phyloP scores from a whole-genome alignment of 2,113 vertebrate species.

The Tyto alba region DNA sequence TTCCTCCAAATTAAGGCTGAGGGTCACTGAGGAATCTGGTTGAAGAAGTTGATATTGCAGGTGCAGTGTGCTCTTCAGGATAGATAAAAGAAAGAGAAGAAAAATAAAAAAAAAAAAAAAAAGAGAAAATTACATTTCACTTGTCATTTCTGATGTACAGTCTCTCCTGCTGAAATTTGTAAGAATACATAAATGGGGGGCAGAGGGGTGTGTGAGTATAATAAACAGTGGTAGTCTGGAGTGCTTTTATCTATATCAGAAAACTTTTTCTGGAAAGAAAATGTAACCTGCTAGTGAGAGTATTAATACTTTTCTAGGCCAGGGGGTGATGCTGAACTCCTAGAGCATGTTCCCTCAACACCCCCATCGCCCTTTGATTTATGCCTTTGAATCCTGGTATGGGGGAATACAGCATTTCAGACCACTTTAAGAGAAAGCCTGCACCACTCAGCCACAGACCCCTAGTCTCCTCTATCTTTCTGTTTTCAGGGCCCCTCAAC shows the following conservation, averaged over 20 bases:
- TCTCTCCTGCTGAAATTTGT: not conserved
- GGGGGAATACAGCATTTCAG: not conserved
- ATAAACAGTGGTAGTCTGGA: not conserved
- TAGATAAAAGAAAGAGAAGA: not conserved
- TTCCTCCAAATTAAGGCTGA: slow-evolving; percentile 8
- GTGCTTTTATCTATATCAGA: not conserved
- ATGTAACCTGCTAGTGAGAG: not conserved
- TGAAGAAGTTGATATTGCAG: not conserved
- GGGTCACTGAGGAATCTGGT: not conserved
- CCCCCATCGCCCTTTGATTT: not conserved
- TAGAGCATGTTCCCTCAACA: not conserved
- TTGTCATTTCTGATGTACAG: not conserved
- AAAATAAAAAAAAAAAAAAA: not conserved
- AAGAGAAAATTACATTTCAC: not conserved
- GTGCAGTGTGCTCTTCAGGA: not conserved
- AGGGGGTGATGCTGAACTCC: not conserved
- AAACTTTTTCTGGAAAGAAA: not conserved
- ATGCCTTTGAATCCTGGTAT: not conserved
- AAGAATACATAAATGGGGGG: not conserved
- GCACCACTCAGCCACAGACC: not conserved
- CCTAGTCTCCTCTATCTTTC: not conserved
- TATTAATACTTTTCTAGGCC: not conserved
- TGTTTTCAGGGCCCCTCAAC: not conserved
- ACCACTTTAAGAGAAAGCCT: not conserved
- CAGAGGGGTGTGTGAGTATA: not conserved